These are phyloP conservation scores for Pterocles orientalis DNA, from an alignment of 2,113 vertebrate genomes.

Conservation along the genomic window DNA sequence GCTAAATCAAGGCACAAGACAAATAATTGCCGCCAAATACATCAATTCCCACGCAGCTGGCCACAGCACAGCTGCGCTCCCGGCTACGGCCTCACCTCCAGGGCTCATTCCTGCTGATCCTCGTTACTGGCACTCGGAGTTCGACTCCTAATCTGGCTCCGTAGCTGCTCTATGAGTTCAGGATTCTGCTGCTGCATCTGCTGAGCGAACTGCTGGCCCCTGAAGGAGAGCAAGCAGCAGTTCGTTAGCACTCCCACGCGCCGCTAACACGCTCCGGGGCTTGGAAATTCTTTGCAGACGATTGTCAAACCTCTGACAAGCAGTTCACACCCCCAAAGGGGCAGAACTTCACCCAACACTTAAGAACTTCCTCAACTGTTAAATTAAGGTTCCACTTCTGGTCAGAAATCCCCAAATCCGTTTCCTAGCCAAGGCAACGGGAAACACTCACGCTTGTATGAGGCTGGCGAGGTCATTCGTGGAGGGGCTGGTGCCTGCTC, in stretches of 20 bases:
- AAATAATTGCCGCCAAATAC: background rate
- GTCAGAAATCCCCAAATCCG: background rate
- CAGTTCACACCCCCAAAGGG: background rate
- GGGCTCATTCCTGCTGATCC: constrained; percentile 82
- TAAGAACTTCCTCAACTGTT: background rate
- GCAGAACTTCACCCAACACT: background rate
- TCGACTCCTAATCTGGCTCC: constrained; percentile 91
- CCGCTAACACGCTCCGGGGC: background rate
- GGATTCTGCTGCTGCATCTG: constrained; percentile 98
- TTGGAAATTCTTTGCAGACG: background rate
- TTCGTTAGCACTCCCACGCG: accelerated
- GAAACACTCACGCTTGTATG: constrained; percentile 89
- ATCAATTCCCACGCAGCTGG: background rate
- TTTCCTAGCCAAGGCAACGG: accelerated
- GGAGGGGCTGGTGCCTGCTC: constrained; percentile 65
- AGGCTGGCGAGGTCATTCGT: constrained; percentile 89
- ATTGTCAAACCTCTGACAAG: background rate
- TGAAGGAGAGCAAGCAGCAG: constrained; percentile 1
- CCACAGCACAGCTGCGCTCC: background rate
- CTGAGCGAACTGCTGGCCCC: constrained; percentile 95
- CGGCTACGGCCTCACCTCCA: background rate
- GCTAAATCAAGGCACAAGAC: background rate
- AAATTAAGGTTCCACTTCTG: background rate
- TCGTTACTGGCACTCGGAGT: constrained; percentile 90
- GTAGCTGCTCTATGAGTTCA: constrained; percentile 92